A percentile compares a stretch with the other conserved stretches of the same genome.
Conservation (phyloP, 2,888 invertebrate genomes). For the Chironomus tentans region DNA sequence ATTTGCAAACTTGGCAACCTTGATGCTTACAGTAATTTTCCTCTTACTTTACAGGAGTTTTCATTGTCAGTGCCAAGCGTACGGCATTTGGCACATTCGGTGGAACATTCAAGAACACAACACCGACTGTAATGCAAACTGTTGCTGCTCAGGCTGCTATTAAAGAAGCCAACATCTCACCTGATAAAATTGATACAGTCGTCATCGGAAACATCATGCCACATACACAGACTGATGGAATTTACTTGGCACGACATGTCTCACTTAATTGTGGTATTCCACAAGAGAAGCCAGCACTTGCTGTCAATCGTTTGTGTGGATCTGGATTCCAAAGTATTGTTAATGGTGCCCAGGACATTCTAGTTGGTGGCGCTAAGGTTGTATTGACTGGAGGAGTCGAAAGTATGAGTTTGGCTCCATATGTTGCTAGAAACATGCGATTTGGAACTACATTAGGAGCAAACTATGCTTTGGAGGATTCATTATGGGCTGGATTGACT, state of each 20-base stretch:
- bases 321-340: constrained; percentile 95
- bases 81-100: constrained; percentile 97
- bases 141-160: constrained; percentile 72
- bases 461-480: constrained; percentile 73
- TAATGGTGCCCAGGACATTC: constrained; percentile 86
- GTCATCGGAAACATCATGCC: constrained; percentile 82
- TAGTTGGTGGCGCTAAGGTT: constrained; percentile 72
- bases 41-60: constrained; percentile 55
- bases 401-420: constrained; percentile 92
- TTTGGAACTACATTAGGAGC: constrained; percentile 81
- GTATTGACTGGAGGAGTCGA: constrained; percentile 88
- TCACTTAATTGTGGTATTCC: constrained; percentile 77
- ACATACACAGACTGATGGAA: constrained; percentile 76
- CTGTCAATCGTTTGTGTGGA: constrained; percentile 90
- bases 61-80: constrained; percentile 90
- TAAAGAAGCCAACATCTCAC: constrained; percentile 66
- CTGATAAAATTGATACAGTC: constrained; percentile 80
- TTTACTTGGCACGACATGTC: constrained; percentile 81
- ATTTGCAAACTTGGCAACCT: neutral
- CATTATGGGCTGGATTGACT: constrained; percentile 76
- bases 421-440: constrained; percentile 69
- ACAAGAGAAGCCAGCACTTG: constrained; percentile 70
- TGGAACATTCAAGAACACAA: constrained; percentile 65
- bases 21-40: constrained; percentile 28
- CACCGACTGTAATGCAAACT: constrained; percentile 70